Evolutionary conservation across 2,113 vertebrate species (phyloP), one percentile per base, ranked within the genome.

Genomic region (Catagonus wagneri): DNA sequence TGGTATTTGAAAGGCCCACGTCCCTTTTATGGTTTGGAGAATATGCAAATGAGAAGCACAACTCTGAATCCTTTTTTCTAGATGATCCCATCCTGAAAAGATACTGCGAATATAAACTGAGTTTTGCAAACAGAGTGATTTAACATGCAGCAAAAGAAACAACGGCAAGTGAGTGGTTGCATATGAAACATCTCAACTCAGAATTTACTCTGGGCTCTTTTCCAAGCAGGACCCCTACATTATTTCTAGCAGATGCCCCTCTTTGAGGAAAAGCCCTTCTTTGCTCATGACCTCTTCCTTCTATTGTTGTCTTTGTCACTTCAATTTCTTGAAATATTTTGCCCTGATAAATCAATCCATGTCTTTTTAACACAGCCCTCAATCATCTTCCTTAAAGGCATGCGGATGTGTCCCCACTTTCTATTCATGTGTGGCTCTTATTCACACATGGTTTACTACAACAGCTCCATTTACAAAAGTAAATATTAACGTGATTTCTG

Each of bases 401-500:
- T 9, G 54, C 22, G 16, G 65, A 44, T 4, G 0, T 87, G 54
- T 89, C 79, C 58, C 74, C 83, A 7, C 58, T 83, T 90, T 25
- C 60, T 61, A 1, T 75, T 91, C 86, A 13, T 74, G 83, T 74
- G 58, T 83, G 90, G 29, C 39, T 93, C 34, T 66, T 93, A 58
- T 19, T 74, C 93, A 83, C 65, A 29, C 54, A 81, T 2, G 86
- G 96, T 92, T 97, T 93, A 93, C 94, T 86, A 81, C 95, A 96
- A 78, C 93, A 76, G 89, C 88, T 84, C 54, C 63, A 96, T 97
- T 98, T 95, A 95, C 96, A 96, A 78, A 97, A 97, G 97, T 98
- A 98, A 98, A 98, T 98, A 97, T 98, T 98, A 98, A 98, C 97
- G 94, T 98, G 95, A 92, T 97, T 93, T 90, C 92, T 97, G 86